Base-by-base conservation (phyloP, 2,888 invertebrate genomes). In the Dasysyrphus tricinctus region DNA sequence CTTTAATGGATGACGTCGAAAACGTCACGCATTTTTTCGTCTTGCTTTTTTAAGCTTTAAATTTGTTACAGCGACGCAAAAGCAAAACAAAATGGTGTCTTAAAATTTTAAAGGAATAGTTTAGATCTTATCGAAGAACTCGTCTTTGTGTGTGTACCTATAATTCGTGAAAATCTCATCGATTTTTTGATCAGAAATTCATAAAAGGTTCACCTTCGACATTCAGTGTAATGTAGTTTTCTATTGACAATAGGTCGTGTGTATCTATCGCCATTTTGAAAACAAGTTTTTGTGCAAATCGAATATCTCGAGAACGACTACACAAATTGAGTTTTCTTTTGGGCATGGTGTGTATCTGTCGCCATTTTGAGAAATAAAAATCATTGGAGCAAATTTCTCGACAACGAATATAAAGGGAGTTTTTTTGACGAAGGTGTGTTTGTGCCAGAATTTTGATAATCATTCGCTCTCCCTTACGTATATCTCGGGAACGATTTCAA, bases 271-370 rank as follows among this genome's bases (percentile, higher is more conserved):
- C 54, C 54, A 54, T 54, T 54, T 54, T 54, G 54, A 32, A 32
- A n/a, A n/a, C 2, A 12, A 32, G 0, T 24, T 51, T 54, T 54
- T 29, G 29, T 54, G 54, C 51, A 4, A 54, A 54, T 54, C 29
- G 54, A 32, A 54, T 54, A 54, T 54, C 54, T 54, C 29, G 54
- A 8, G 54, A 54, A 54, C 54, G 14, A 54, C 54, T 29, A 29
- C 5, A 14, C 29, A 54, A 54, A 14, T 14, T 0, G 1, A 32
- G 8, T n/a, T 32, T 54, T 32, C 14, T 12, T 32, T 54, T 29
- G 14, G 32, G n/a, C n/a, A 32, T 14, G n/a, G 7, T n/a, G 29
- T 54, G 12, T 51, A 24, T 24, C 12, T 7, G 14, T 14, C 29
- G 8, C 54, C 54, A 54, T 54, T 54, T 54, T 54, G 29, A 8